Percentiles rank a stretch among this genome's conserved stretches.
Evolutionary conservation across 2,888 invertebrate species (phyloP).

Genomic region (Hydriomena furcata): DNA sequence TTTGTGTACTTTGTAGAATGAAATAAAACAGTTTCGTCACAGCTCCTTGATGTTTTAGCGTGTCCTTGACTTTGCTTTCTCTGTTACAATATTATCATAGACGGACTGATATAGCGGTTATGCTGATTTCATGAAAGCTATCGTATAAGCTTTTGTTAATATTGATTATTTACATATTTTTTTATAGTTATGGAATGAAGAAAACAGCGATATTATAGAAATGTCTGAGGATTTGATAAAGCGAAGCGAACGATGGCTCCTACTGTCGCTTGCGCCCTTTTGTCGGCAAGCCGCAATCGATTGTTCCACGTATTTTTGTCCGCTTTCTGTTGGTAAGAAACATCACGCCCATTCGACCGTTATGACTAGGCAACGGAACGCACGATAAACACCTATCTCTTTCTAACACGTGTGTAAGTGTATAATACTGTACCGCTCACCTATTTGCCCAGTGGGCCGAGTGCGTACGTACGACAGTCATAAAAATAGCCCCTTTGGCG

Average conservation of each 20-base stretch:
- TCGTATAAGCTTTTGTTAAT: too few relatives aligned
- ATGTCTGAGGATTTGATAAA: slow-evolving; percentile 10
- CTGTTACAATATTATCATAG: too few relatives aligned
- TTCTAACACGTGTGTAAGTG: slow-evolving; percentile 71
- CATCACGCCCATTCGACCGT: slow-evolving; percentile 84
- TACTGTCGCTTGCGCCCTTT: slow-evolving; percentile 63
- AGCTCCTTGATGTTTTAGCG: too few relatives aligned
- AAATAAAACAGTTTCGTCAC: too few relatives aligned
- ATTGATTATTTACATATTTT: too few relatives aligned
- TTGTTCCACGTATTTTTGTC: slow-evolving; percentile 83
- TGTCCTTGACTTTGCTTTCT: too few relatives aligned
- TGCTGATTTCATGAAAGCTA: too few relatives aligned
- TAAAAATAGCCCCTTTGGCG: slow-evolving; percentile 83
- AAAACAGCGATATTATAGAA: slow-evolving; percentile 2
- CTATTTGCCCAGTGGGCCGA: slow-evolving; percentile 80
- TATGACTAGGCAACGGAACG: slow-evolving; percentile 80
- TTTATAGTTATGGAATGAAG: not conserved
- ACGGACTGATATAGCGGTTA: too few relatives aligned
- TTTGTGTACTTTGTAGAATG: not conserved
- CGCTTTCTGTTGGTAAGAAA: slow-evolving; percentile 82
- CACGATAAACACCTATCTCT: slow-evolving; percentile 72
- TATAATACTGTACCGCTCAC: slow-evolving; percentile 65
- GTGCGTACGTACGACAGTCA: slow-evolving; percentile 81
- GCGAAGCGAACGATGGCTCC: slow-evolving; percentile 4
- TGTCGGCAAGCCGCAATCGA: slow-evolving; percentile 62